A percentile compares a stretch with the other conserved stretches of the same genome.
Conservation (phyloP, 53 echinoderm and acorn worm species). For the Paelopatides confundens region DNA sequence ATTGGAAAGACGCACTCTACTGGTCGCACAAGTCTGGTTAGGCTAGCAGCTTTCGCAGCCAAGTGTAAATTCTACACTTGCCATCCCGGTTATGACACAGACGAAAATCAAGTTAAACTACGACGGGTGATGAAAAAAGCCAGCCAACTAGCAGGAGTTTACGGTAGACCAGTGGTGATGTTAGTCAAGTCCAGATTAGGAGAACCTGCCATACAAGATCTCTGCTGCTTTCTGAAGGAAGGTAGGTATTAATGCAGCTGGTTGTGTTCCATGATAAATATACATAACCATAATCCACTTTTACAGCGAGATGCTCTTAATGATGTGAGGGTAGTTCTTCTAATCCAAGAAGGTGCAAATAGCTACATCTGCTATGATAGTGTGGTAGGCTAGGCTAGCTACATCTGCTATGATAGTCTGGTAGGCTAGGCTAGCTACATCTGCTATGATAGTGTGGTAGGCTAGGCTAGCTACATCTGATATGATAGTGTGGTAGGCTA, state of each 20-base stretch:
- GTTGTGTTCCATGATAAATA: too few relatives aligned
- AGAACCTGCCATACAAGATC: conserved; percentile 67
- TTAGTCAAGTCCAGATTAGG: conserved; percentile 74
- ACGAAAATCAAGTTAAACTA: conserved; percentile 60
- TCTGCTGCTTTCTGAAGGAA: conserved; percentile 81
- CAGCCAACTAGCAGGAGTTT: conserved; percentile 85
- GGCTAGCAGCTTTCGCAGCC: conserved; percentile 88
- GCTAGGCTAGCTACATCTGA: too few relatives aligned
- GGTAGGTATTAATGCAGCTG: conserved; percentile 50
- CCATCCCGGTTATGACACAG: conserved; percentile 44
- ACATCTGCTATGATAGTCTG: too few relatives aligned
- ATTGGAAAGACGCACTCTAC: conserved; percentile 78
- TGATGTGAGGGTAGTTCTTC: too few relatives aligned
- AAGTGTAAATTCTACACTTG: conserved; percentile 84
- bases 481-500: too few relatives aligned
- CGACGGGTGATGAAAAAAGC: conserved; percentile 83
- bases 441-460: too few relatives aligned
- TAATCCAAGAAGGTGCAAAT: too few relatives aligned
- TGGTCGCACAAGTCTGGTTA: conserved; percentile 79
- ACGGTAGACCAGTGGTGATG: conserved; percentile 82
- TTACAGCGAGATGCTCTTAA: too few relatives aligned
- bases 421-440: too few relatives aligned
- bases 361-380: too few relatives aligned
- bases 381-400: too few relatives aligned
- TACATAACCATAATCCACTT: too few relatives aligned